A percentile compares a stretch with the other conserved stretches of the same genome.
Evolutionary conservation across 2,113 vertebrate genomes (phyloP).

Genomic region (Odocoileus hemionus): DNA sequence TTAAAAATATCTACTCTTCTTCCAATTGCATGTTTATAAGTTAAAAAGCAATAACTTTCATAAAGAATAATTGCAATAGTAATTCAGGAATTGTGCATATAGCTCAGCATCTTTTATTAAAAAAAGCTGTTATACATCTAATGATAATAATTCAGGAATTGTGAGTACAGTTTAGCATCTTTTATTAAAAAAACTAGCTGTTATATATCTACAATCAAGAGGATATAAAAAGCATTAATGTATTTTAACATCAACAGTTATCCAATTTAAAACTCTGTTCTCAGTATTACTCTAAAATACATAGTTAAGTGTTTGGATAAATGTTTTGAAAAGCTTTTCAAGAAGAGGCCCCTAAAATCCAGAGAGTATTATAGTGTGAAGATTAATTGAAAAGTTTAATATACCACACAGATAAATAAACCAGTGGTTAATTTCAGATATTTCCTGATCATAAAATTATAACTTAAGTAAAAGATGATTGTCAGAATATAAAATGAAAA

Average conservation of each 20-base stretch:
- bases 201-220: neutral
- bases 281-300: neutral
- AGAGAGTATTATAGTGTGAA: neutral
- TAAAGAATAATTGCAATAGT: neutral
- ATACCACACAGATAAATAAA: neutral
- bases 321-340: neutral
- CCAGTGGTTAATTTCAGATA: neutral
- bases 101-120: neutral
- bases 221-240: neutral
- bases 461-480: neutral
- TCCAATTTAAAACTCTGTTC: neutral
- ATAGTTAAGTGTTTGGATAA: neutral
- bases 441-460: neutral
- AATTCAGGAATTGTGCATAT: neutral
- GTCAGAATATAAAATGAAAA: neutral
- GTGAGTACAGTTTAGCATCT: neutral
- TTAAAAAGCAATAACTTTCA: neutral
- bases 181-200: neutral
- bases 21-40: neutral
- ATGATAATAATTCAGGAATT: neutral
- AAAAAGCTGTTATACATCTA: neutral
- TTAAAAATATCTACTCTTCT: neutral
- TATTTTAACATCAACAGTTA: neutral
- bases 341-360: neutral
- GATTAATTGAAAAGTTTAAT: neutral